Percentiles rank a stretch among this genome's conserved stretches.
Conservation (phyloP, 2,113 vertebrate genomes). For the Carollia perspicillata region DNA sequence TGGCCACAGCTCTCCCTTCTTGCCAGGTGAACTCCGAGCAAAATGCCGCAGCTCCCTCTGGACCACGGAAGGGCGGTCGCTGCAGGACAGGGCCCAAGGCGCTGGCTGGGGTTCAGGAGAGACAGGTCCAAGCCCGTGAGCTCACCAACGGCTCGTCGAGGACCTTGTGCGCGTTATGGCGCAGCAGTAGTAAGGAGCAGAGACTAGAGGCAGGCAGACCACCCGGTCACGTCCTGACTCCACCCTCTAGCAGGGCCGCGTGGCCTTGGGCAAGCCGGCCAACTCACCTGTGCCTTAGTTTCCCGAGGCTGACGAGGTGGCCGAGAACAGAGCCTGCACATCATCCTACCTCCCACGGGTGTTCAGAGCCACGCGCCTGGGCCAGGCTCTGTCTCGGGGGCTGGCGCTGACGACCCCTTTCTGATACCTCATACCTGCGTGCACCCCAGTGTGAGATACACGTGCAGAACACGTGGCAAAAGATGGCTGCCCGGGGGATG, state of each 20-base stretch:
- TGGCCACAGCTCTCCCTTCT: neutral
- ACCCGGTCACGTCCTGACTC: neutral
- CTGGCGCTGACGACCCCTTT: neutral
- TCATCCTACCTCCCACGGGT: fast-evolving
- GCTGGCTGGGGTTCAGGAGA: neutral
- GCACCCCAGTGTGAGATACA: neutral
- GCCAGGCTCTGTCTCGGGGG: neutral
- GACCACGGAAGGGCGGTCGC: neutral
- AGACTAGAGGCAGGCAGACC: neutral
- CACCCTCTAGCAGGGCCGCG: neutral
- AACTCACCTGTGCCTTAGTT: neutral
- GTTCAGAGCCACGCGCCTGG: neutral
- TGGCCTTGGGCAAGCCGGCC: neutral
- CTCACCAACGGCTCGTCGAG: neutral
- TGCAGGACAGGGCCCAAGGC: neutral
- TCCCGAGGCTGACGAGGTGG: neutral
- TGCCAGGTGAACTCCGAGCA: neutral
- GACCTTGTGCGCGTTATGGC: fast-evolving
- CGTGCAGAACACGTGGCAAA: neutral
- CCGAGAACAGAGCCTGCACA: neutral
- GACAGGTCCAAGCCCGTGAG: neutral
- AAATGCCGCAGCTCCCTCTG: neutral
- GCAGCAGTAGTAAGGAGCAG: neutral
- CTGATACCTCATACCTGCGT: neutral
- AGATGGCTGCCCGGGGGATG: neutral